These are phyloP conservation scores for Lepus europaeus DNA, from an alignment of 2,113 vertebrate species.

Conservation along the genomic window DNA sequence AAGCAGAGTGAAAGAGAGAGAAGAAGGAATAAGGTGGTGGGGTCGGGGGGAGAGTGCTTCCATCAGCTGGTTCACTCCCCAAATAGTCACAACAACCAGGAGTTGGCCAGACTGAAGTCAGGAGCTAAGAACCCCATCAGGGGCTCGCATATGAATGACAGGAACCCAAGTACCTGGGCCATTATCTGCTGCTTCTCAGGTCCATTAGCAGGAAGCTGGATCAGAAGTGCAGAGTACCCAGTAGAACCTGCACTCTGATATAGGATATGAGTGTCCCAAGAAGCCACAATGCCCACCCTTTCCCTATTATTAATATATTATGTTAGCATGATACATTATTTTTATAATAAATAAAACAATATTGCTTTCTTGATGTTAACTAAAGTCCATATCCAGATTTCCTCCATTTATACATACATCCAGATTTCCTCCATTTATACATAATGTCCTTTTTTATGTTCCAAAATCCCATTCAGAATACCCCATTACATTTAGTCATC, in stretches of 20 bases:
- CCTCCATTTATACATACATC: not conserved
- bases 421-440: not conserved
- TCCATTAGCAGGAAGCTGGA: no score
- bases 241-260: no score
- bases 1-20: not conserved
- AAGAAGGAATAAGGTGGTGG: not conserved
- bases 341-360: not conserved
- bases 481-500: not conserved
- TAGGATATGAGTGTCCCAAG: no score
- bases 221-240: no score
- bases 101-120: no score
- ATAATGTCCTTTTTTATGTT: not conserved
- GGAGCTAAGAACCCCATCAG: no score
- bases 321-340: not conserved
- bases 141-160: no score
- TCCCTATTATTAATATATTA: not conserved
- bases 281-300: not conserved
- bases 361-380: not conserved
- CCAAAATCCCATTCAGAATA: not conserved
- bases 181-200: no score
- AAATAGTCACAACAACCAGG: no score
- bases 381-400: not conserved
- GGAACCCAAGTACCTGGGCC: no score
- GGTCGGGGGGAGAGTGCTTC: no score
- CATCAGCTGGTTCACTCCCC: no score